phyloP scores from a whole-genome alignment of 1,140 invertebrate species.

The Heliconius melpomene region DNA sequence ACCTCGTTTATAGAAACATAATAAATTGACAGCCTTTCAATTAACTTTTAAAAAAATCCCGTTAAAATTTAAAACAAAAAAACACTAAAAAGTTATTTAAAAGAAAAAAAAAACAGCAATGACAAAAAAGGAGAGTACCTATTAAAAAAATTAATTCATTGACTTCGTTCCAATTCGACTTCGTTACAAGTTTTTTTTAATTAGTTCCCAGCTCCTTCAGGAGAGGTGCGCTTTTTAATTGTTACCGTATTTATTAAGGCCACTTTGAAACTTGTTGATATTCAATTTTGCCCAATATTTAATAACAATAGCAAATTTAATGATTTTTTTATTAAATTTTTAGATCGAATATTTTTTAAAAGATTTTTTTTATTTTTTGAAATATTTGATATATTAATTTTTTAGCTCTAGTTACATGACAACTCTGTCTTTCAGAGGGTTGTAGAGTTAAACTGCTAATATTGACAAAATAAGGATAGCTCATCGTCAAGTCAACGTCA shows the following conservation, averaged over 20 bases:
- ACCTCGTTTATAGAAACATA: background rate
- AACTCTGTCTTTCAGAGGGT: too few relatives aligned
- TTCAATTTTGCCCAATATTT: constrained; percentile 38
- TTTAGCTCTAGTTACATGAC: too few relatives aligned
- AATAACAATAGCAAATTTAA: constrained; percentile 18
- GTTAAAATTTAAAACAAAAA: constrained; percentile 21
- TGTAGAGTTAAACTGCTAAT: too few relatives aligned
- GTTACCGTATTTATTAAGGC: constrained; percentile 52
- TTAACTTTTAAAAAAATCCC: background rate
- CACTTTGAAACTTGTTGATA: constrained; percentile 37
- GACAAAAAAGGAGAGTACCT: constrained; percentile 44
- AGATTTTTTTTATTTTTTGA: too few relatives aligned
- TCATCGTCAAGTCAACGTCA: background rate
- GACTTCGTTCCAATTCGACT: constrained; percentile 52
- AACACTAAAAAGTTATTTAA: constrained; percentile 1
- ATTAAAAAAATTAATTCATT: constrained; percentile 57
- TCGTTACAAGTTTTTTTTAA: constrained; percentile 62
- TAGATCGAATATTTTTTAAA: background rate
- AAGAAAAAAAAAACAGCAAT: constrained; percentile 37
- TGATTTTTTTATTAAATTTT: constrained; percentile 18
- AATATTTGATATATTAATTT: too few relatives aligned
- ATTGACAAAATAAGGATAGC: background rate
- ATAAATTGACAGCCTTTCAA: background rate
- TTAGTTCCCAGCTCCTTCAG: constrained; percentile 48
- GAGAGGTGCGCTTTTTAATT: constrained; percentile 48